Evolutionary conservation across 2,797 vertebrate genomes (phyloP).

Genomic region (Naso thynnoides): DNA sequence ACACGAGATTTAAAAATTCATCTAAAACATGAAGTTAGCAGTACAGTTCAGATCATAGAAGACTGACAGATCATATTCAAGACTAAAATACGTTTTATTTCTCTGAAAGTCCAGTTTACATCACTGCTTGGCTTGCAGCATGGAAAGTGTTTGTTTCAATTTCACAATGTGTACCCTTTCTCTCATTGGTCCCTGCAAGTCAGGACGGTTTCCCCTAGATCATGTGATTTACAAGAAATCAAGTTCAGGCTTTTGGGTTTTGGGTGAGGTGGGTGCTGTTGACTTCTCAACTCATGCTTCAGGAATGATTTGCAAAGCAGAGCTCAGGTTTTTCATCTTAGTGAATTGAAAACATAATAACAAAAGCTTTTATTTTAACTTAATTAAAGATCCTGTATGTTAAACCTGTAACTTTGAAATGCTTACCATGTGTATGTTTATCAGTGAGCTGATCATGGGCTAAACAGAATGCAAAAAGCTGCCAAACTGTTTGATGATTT

Average conservation of each 20-base stretch:
- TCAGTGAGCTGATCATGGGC: background rate
- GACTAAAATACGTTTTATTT: background rate
- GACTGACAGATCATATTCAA: background rate
- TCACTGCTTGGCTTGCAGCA: conserved; percentile 32
- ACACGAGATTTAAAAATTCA: conserved; percentile 1
- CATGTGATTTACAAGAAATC: conserved; percentile 83
- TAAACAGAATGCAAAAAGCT: background rate
- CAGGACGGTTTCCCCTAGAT: conserved; percentile 63
- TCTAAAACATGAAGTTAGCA: background rate
- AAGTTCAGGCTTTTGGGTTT: background rate
- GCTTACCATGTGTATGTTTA: background rate
- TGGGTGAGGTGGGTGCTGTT: background rate
- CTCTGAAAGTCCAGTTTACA: background rate
- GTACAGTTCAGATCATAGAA: background rate
- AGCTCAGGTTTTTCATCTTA: background rate
- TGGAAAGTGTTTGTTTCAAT: conserved; percentile 47
- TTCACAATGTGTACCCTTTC: conserved; percentile 68
- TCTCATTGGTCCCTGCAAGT: conserved; percentile 56
- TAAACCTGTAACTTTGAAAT: background rate
- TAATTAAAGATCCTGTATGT: background rate
- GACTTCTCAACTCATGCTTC: background rate
- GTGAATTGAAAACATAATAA: too few relatives aligned
- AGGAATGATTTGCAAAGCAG: conserved; percentile 17
- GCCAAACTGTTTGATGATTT: background rate
- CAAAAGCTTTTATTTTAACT: too few relatives aligned